Evolutionary conservation across 2,113 vertebrate genomes (phyloP).

Genomic region (Anoura caudifer): DNA sequence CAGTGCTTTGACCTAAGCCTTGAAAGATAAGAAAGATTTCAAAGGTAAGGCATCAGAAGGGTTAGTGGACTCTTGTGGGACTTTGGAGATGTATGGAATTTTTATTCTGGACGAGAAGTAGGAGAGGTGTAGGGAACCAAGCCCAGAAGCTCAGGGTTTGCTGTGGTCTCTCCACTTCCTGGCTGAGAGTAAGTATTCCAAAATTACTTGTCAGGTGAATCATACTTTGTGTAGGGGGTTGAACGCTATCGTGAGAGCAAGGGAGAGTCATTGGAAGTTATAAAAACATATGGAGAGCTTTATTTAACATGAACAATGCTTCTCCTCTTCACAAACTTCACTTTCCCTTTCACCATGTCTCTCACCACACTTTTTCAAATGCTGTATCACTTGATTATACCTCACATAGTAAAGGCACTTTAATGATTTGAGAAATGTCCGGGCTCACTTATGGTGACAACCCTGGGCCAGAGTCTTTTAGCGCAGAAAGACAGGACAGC

Average conservation of each 20-base stretch:
- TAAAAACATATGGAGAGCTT: not conserved
- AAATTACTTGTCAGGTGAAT: not conserved
- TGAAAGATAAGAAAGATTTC: not conserved
- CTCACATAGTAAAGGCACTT: not conserved
- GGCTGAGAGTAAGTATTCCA: not conserved
- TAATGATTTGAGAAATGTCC: slow-evolving; percentile 26
- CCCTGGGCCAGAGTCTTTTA: not conserved
- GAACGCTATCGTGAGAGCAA: not conserved
- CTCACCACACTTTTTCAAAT: not conserved
- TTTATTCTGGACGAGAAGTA: not conserved
- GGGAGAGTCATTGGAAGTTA: not conserved
- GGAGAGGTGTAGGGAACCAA: not conserved
- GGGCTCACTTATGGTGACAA: not conserved
- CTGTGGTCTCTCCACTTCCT: not conserved
- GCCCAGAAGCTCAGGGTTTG: not conserved
- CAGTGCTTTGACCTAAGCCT: not conserved
- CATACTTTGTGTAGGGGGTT: not conserved
- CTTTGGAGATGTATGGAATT: not conserved
- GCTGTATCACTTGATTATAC: not conserved
- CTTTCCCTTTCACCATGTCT: not conserved
- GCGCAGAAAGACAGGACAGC: slow-evolving; percentile 44
- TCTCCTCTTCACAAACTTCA: not conserved
- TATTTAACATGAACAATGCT: not conserved
- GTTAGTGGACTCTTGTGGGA: not conserved
- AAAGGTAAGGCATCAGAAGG: not conserved